Conservation (phyloP, 2,888 invertebrate genomes). For the Cephus pygmeus region DNA sequence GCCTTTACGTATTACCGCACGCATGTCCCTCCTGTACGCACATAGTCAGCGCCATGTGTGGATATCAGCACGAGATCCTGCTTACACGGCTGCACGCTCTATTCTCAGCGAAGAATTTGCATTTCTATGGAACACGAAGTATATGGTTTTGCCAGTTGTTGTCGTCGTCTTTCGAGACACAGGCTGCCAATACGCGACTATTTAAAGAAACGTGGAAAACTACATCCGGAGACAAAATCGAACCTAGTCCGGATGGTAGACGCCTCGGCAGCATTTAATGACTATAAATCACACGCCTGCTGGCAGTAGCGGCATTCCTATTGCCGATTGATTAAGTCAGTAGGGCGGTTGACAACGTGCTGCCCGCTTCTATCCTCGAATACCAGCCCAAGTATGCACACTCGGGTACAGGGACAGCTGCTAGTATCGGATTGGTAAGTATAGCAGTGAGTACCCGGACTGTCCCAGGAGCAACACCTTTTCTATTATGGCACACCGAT, state of each 20-base stretch:
- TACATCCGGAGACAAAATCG: background rate
- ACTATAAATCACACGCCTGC: conserved; percentile 39
- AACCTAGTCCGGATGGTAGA: background rate
- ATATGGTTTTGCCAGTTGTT: background rate
- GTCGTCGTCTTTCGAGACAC: background rate
- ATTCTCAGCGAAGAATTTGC: conserved; percentile 12
- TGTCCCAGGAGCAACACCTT: background rate
- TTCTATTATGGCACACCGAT: background rate
- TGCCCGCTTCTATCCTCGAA: conserved; percentile 20
- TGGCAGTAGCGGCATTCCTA: conserved; percentile 39
- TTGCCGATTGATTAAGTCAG: conserved; percentile 47
- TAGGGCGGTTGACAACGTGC: conserved; percentile 23
- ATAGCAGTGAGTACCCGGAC: background rate
- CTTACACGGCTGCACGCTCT: background rate
- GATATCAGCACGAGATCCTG: background rate
- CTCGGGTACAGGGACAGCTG: background rate
- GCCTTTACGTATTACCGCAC: background rate
- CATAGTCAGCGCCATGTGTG: background rate
- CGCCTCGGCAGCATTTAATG: conserved; percentile 6
- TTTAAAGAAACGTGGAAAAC: background rate
- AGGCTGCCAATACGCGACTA: background rate
- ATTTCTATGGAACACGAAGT: conserved; percentile 11
- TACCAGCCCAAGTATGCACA: background rate
- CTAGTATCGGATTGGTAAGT: background rate
- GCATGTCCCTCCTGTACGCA: background rate